Percentiles rank a stretch among this genome's conserved stretches.
Evolutionary conservation across 1,140 invertebrate genomes (phyloP).

Genomic region (Trachymyrmex cornetzi): DNA sequence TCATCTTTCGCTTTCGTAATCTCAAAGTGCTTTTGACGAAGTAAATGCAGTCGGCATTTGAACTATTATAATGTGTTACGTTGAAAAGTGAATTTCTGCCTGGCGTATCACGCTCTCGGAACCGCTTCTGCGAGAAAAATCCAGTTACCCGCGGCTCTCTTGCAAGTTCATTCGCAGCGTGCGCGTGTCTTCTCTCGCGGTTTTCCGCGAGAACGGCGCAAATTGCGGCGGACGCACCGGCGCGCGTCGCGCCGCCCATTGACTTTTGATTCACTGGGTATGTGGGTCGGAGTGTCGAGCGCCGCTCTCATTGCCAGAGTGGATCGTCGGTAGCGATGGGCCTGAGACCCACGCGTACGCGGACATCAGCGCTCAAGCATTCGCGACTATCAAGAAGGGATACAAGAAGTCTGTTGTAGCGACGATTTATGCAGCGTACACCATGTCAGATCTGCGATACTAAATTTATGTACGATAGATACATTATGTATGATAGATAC

Average conservation of each 20-base stretch:
- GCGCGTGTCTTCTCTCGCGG: background rate
- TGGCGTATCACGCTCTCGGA: background rate
- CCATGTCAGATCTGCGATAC: background rate
- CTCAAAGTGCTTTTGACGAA: background rate
- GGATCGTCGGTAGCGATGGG: slow-evolving; percentile 69
- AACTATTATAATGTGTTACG: background rate
- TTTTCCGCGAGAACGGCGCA: slow-evolving; percentile 22
- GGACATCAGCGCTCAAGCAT: background rate
- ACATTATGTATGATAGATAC: background rate
- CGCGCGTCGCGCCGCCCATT: slow-evolving; percentile 56
- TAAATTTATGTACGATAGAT: slow-evolving; percentile 1
- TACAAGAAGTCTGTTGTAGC: background rate
- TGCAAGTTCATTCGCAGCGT: background rate
- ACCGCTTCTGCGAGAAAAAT: slow-evolving; percentile 58
- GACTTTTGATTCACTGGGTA: slow-evolving; percentile 78
- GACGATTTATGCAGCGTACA: background rate
- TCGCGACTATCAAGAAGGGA: background rate
- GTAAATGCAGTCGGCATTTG: background rate
- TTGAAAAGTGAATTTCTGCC: slow-evolving; percentile 21
- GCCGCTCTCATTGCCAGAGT: slow-evolving; percentile 71
- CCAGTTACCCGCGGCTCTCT: background rate
- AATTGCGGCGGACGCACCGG: slow-evolving; percentile 51
- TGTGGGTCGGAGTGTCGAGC: slow-evolving; percentile 72
- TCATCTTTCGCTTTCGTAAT: background rate
- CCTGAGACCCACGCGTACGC: slow-evolving; percentile 34